These are phyloP conservation scores for Disparrhopalites patrizii DNA, from an alignment of 2,888 invertebrate genomes.

Conservation along the genomic window DNA sequence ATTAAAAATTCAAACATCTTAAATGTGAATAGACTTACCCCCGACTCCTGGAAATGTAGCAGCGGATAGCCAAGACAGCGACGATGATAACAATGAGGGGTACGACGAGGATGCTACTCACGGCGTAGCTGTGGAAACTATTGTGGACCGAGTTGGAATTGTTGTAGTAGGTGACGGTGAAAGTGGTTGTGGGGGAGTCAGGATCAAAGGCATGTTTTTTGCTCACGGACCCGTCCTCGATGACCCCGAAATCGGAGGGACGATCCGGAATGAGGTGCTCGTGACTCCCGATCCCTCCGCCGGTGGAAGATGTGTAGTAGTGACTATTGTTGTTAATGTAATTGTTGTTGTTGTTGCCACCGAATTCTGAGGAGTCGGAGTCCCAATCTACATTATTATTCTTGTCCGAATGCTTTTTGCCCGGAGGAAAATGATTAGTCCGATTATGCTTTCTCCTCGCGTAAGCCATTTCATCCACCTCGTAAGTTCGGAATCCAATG, in stretches of 20 bases:
- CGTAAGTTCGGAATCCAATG: conserved; percentile 33
- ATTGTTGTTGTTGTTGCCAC: too few relatives aligned
- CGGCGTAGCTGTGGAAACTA: conserved; percentile 10
- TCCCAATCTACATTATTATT: neutral
- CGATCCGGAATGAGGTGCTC: too few relatives aligned
- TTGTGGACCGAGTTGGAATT: neutral
- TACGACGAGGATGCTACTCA: conserved; percentile 13
- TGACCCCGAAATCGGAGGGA: too few relatives aligned
- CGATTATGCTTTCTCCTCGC: neutral
- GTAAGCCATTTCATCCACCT: conserved; percentile 10
- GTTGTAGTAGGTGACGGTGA: conserved; percentile 12
- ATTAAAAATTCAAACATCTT: too few relatives aligned
- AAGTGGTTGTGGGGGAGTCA: conserved; percentile 8
- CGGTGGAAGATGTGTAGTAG: too few relatives aligned
- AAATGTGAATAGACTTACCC: neutral
- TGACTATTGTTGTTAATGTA: too few relatives aligned
- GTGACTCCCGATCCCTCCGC: neutral
- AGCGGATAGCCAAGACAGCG: conserved; percentile 13
- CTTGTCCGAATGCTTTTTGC: too few relatives aligned
- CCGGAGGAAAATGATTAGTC: too few relatives aligned
- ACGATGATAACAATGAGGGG: conserved; percentile 18
- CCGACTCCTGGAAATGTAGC: conserved; percentile 13
- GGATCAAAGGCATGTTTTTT: conserved; percentile 10
- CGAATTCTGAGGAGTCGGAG: too few relatives aligned
- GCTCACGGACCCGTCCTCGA: neutral